Evolutionary conservation across 2,888 invertebrate genomes (phyloP).

Genomic region (Folsomia manolachei): DNA sequence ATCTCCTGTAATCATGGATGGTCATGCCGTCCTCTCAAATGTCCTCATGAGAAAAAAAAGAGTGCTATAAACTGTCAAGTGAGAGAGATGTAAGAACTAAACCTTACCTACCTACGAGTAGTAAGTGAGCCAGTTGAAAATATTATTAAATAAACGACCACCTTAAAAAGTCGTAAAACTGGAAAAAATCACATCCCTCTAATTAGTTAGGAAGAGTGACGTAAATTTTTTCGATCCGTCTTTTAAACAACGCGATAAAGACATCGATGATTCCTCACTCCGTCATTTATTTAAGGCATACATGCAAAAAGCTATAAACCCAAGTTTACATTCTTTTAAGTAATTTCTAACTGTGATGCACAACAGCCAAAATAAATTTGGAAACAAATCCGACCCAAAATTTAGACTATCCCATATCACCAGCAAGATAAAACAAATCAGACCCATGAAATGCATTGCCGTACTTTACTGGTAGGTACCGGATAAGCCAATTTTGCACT

Average conservation of each 20-base stretch:
- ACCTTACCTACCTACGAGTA: background rate
- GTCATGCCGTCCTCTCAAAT: conserved; percentile 16
- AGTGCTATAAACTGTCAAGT: conserved; percentile 14
- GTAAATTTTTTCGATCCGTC: background rate
- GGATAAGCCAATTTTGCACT: conserved; percentile 8
- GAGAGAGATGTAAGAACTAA: background rate
- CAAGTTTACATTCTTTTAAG: background rate
- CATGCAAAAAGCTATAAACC: background rate
- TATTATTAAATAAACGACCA: conserved; percentile 14
- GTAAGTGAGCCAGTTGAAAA: background rate
- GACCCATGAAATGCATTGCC: too few species aligned
- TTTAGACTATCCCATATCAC: background rate
- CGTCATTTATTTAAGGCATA: background rate
- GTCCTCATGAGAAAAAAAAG: background rate
- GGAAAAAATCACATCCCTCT: conserved; percentile 2
- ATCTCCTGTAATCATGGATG: conserved; percentile 19
- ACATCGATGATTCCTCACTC: background rate
- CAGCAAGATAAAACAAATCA: background rate
- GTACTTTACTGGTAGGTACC: too few species aligned
- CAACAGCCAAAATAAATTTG: too few species aligned
- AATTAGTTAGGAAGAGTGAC: background rate
- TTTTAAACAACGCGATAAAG: background rate
- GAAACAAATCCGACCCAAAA: background rate
- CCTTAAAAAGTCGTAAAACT: conserved; percentile 13
- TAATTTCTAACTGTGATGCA: too few species aligned